These are phyloP conservation scores for Pipistrellus pygmaeus DNA, from an alignment of 2,797 vertebrate genomes.

Conservation along the genomic window DNA sequence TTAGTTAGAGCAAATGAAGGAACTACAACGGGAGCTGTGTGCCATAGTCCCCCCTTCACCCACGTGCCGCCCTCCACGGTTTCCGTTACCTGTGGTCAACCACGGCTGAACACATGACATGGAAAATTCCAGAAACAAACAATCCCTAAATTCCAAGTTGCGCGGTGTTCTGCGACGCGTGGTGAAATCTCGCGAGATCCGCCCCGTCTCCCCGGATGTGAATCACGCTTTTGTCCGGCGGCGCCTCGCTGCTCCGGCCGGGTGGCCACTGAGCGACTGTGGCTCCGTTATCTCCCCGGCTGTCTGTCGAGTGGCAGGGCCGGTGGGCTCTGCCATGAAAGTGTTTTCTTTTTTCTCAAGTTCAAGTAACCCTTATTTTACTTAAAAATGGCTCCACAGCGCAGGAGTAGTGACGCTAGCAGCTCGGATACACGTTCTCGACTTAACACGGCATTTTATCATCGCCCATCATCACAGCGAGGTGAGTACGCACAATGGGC, in stretches of 20 bases:
- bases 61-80: neutral
- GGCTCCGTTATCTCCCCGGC: neutral
- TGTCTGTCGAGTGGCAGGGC: no score
- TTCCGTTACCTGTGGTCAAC: neutral
- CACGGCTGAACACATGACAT: neutral
- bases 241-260: fast-evolving
- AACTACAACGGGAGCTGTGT: neutral
- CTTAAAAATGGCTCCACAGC: neutral
- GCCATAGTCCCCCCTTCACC: neutral
- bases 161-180: neutral
- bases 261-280: fast-evolving
- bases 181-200: neutral
- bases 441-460: neutral
- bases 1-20: neutral
- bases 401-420: neutral
- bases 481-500: neutral
- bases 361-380: neutral
- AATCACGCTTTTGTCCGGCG: neutral
- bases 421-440: neutral
- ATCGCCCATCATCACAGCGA: neutral
- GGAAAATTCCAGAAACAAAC: neutral
- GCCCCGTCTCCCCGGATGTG: neutral
- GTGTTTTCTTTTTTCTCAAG: neutral
- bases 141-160: neutral
- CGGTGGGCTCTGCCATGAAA: no score